phyloP scores from a whole-genome alignment of 2,888 invertebrate species.

The Diploptera punctata region DNA sequence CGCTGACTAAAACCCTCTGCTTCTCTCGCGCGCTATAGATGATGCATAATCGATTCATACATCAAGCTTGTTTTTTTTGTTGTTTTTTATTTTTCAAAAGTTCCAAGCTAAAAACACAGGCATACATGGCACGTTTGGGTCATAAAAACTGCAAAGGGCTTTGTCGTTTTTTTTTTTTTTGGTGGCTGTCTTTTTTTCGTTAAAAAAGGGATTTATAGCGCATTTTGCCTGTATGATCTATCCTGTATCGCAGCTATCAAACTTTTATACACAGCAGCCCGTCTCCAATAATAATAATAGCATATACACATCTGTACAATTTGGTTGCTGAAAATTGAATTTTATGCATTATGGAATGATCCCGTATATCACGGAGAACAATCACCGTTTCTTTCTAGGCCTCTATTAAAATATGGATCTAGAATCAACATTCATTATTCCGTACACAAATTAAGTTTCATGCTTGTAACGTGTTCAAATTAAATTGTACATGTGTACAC shows the following conservation, averaged over 20 bases:
- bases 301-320: not conserved
- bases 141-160: slow-evolving; percentile 26
- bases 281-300: slow-evolving; percentile 6
- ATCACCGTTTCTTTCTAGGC: not conserved
- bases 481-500: too few species aligned
- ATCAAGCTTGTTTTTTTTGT: slow-evolving; percentile 1
- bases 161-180: slow-evolving; percentile 4
- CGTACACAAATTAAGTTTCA: too few species aligned
- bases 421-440: not conserved
- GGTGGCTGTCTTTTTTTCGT: not conserved
- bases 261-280: slow-evolving; percentile 11
- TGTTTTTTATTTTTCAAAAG: not conserved
- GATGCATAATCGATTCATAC: slow-evolving; percentile 30
- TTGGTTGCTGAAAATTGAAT: slow-evolving; percentile 11
- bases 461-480: too few species aligned
- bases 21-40: not conserved
- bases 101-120: slow-evolving; percentile 17
- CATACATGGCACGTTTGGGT: slow-evolving; percentile 14
- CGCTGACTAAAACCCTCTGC: not conserved
- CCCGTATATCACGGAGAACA: not conserved
- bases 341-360: not conserved
- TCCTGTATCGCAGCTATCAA: slow-evolving; percentile 13
- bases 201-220: slow-evolving; percentile 19
- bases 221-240: slow-evolving; percentile 25
- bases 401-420: not conserved